Base-by-base conservation (phyloP, 2,888 invertebrate species). In the Acrobasis suavella region DNA sequence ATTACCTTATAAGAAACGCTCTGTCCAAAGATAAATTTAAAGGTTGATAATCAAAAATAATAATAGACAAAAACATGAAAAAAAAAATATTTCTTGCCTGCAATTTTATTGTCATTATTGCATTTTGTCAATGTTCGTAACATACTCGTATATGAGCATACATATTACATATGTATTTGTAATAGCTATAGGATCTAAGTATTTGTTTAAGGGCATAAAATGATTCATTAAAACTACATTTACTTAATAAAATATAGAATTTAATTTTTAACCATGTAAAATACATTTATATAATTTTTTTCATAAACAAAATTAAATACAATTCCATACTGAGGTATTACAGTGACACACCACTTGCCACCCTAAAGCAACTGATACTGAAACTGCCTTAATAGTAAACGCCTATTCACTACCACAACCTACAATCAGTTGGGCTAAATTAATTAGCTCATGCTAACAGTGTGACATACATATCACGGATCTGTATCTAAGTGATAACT, bases 281-380 rank as follows among this genome's bases (percentile, higher is more conserved):
- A 78, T 76, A 80, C 60, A 72, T 74, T 72, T 71, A 70, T 75
- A 76, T 70, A 78, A 78, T 77, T 73, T 64, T 75, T 74, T 17
- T 56, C 1, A 72, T 70, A 75, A 78, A 80, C 79, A 80, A 76
- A 80, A 77, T 76, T 75, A 79, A 77, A 77, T 80, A 78, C 76
- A 80, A 75, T 79, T 81, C 73, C 71, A 70, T 76, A 68, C 65
- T 80, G 75, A 78, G 75, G 78, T 78, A 77, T 69, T 69, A 71
- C 50, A 60, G 60, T 51, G 51, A 60, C 39, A 50, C 17, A 12
- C 50, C 38, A 12, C 12, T 50, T 38, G 50, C 16, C 60, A 52
- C 52, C 22, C 15, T 22, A 22, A 51, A 17, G 60, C 38, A 50
- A 50, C 39, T 56, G 39, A 56, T 56, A 56, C 56, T 56, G 56